phyloP scores from a whole-genome alignment of 2,888 invertebrate genomes.

The Morpho helenor region DNA sequence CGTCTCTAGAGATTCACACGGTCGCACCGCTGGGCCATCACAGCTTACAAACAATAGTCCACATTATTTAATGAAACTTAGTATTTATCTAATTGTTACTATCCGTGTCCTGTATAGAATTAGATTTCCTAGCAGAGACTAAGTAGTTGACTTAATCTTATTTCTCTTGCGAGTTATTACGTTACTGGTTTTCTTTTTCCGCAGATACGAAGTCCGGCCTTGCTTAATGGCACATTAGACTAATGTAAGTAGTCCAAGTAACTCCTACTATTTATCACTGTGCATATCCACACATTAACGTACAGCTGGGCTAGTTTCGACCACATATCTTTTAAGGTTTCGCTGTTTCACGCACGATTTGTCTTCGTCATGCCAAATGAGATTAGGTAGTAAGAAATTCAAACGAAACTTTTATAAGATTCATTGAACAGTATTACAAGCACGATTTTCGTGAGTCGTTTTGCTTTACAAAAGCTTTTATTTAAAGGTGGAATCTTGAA shows the following conservation, averaged over 20 bases:
- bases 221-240: slow-evolving; percentile 13
- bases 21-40: too few relatives aligned
- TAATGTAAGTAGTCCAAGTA: slow-evolving; percentile 9
- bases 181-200: not conserved
- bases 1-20: too few relatives aligned
- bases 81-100: too few relatives aligned
- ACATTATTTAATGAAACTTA: too few relatives aligned
- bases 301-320: slow-evolving; percentile 6
- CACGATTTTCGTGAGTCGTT: too few relatives aligned
- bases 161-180: not conserved
- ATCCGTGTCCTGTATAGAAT: too few relatives aligned
- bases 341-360: slow-evolving; percentile 35
- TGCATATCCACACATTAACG: slow-evolving; percentile 5
- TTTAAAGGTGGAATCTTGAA: too few relatives aligned
- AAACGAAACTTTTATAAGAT: not conserved
- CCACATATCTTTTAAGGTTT: slow-evolving; percentile 14
- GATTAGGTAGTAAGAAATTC: slow-evolving; percentile 16
- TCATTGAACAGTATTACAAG: too few relatives aligned
- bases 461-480: too few relatives aligned
- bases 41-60: too few relatives aligned
- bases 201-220: not conserved
- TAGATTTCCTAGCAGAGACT: too few relatives aligned
- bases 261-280: slow-evolving; percentile 18
- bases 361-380: slow-evolving; percentile 39
- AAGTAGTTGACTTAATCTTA: not conserved